These are phyloP conservation scores for Limosa lapponica DNA, from an alignment of 2,797 vertebrate species.

Conservation along the genomic window DNA sequence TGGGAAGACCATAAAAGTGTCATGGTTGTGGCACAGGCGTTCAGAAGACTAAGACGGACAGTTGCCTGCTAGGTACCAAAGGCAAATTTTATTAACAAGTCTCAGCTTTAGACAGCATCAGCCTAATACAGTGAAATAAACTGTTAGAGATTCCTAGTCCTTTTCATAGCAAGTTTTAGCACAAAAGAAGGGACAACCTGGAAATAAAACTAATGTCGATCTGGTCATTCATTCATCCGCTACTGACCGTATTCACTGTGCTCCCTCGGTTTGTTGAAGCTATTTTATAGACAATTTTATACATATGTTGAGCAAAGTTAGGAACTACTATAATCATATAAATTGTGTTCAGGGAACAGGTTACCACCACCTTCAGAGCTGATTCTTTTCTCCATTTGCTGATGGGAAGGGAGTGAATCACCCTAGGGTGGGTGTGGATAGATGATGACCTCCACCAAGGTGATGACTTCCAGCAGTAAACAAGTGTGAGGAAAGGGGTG, in stretches of 20 bases:
- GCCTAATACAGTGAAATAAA: background rate
- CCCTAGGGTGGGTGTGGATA: background rate
- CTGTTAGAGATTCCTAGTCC: background rate
- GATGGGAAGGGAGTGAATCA: conserved; percentile 28
- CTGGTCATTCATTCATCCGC: background rate
- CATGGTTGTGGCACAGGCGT: background rate
- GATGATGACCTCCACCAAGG: background rate
- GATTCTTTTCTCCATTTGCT: background rate
- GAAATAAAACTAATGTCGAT: background rate
- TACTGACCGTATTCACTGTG: background rate
- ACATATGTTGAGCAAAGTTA: background rate
- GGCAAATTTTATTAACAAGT: background rate
- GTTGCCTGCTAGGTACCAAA: background rate
- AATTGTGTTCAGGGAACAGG: background rate
- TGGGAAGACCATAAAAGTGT: background rate
- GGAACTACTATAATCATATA: background rate
- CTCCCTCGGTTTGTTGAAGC: background rate
- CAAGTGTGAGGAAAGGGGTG: conserved; percentile 4
- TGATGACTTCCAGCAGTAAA: background rate
- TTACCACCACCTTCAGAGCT: background rate
- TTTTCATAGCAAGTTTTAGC: background rate
- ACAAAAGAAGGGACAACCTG: background rate
- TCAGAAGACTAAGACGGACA: background rate
- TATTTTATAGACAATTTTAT: background rate
- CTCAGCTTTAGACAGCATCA: background rate